Base-by-base conservation (phyloP, 23 tunicate genomes). In the Trididemnum miniatum region DNA sequence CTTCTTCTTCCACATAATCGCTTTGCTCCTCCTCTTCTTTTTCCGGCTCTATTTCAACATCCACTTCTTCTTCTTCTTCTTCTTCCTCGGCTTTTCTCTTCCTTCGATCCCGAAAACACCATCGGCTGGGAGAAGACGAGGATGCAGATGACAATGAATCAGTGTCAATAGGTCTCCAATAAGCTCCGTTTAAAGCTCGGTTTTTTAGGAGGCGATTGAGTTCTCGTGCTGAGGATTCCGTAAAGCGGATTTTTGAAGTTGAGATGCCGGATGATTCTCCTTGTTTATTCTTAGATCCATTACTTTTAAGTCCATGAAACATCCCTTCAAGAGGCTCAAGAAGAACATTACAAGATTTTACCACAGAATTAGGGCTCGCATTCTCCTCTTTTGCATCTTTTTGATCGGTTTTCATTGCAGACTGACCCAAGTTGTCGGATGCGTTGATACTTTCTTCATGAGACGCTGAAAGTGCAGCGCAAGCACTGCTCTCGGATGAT, bases 131-230 rank as follows among this genome's bases (percentile, higher is more conserved):
- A 15, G 59, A 28, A 40, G 79, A n/a, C 3, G 59, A 37, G 38
- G 59, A 37, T 12, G 31, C 24, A 31, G 79, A 40, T 1, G 59
- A 37, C 1, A 2, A 9, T 20, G 79, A 23, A 37, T 38, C 57
- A 5, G 5, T 2, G 29, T 5, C 69, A 1, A 27, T 18, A 15
- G 38, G 1, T 25, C 26, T 77, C 82, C 82, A 77, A 77, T 77
- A 77, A 51, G 82, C 82, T 2, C 82, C 82, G 31, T 77, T 77
- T 20, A 77, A 54, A 3, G 82, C 82, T 2, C 51, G 67, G 26
- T 77, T 77, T 77, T 77, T 77, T 12, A 77, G 31, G 24, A 73
- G 79, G 25, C 79, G 57, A 26, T 73, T 73, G 1, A 73, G 29
- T 73, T 73, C 79, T 2, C 79, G 79, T 29, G 30, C 79, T n/a